phyloP scores from a whole-genome alignment of 2,888 invertebrate genomes.

The Platypus cylindrus region DNA sequence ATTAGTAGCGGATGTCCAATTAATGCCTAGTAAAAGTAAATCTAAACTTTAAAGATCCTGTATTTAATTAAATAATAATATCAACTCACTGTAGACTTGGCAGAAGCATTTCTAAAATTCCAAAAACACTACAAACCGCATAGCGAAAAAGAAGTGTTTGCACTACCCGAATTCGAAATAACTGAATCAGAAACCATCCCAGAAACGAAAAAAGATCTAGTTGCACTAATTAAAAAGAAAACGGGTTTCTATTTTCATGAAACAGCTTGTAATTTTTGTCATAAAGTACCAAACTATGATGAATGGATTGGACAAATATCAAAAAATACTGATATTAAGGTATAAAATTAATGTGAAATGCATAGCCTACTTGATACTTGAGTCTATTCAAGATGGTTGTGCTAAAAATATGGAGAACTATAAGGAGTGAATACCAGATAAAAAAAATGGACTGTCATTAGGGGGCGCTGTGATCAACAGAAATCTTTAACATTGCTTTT shows the following conservation, averaged over 20 bases:
- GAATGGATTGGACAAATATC: too few relatives aligned
- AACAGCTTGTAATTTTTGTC: conserved; percentile 58
- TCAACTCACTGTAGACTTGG: conserved; percentile 22
- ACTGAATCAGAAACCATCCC: conserved; percentile 48
- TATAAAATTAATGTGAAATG: too few relatives aligned
- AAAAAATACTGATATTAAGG: conserved; percentile 32
- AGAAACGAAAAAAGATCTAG: conserved; percentile 46
- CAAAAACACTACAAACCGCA: conserved; percentile 24
- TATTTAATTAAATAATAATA: conserved; percentile 19
- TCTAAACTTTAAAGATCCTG: conserved; percentile 24
- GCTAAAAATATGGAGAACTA: too few relatives aligned
- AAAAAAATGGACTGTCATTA: too few relatives aligned
- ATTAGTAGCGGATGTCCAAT: conserved; percentile 57
- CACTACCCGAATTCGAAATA: conserved; percentile 60
- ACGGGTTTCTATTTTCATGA: conserved; percentile 55
- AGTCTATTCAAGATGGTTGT: too few relatives aligned
- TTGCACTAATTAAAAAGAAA: conserved; percentile 40
- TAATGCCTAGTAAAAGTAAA: conserved; percentile 49
- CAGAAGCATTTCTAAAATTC: conserved; percentile 34
- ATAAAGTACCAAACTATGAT: conserved; percentile 59
- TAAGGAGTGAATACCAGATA: too few relatives aligned
- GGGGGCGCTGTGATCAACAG: too few relatives aligned
- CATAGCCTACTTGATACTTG: too few relatives aligned
- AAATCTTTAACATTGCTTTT: too few relatives aligned
- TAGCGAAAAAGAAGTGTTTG: conserved; percentile 40